Evolutionary conservation across 2,113 vertebrate genomes (phyloP), one percentile per base, ranked within the genome.

Genomic region (Gnathonemus echidnorhynchus): DNA sequence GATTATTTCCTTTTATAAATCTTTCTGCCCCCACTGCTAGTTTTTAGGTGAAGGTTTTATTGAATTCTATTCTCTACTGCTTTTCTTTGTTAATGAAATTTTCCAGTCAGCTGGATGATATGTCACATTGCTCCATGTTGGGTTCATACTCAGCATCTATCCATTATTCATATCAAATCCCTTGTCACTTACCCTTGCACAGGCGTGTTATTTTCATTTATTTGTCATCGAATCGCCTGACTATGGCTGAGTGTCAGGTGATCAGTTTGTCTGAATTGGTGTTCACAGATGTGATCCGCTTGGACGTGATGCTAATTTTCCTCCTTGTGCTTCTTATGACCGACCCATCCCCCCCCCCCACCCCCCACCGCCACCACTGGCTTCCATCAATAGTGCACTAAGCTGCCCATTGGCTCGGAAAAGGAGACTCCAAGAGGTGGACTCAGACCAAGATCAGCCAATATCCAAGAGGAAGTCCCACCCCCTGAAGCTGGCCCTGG

Each of bases 321-420:
- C 53, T 31, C 9, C 86, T 8, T 88, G 31, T 74, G 21, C 2
- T 21, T 24, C 35, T 39, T 58, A 46, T 15, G 24, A 17, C 39
- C 31, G 5, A 53, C 17, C 52, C 21, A 2, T 49, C 10, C 10
- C 48, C 48, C 48, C 9, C 48, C 2, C 9, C 9, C 0, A n/a
- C n/a, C 0, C 49, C 49, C 17, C 10, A 45, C 11, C 11, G 0
- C 49, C 49, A 13, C 45, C 45, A 6, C 35, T 27, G 35, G 88
- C 9, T 13, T 66, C 91, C 45, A 45, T 50, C 85, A 31, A 84
- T 90, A 99, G 98, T 94, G 93, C 97, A 91, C 95, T 98, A 92
- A 98, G 97, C 89, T 99, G 98, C 94, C 98, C 98, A 8, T 94
- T 99, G 49, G 98, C 98, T 86, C 97, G 98, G 93, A 99, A 99